phyloP scores from a whole-genome alignment of 2,113 vertebrate genomes.

The Tragulus kanchil region DNA sequence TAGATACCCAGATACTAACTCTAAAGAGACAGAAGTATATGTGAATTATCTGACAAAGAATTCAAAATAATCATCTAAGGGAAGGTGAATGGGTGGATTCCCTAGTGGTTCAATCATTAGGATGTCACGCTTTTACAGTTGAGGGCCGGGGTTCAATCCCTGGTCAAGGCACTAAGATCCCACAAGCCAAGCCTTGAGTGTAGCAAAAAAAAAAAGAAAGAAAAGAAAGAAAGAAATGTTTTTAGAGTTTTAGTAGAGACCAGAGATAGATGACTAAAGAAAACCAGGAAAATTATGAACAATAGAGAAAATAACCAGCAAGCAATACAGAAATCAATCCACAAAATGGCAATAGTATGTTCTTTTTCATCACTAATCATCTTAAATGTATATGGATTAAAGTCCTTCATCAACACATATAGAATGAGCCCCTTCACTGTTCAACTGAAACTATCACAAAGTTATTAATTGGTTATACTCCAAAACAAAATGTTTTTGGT shows the following conservation, averaged over 20 bases:
- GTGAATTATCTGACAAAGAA: neutral
- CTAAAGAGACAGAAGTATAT: neutral
- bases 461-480: too few relatives aligned
- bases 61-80: neutral
- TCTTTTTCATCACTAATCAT: neutral
- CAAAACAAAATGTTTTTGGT: too few relatives aligned
- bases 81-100: too few relatives aligned
- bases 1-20: neutral
- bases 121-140: too few relatives aligned
- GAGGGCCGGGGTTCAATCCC: too few relatives aligned
- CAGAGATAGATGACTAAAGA: neutral
- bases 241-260: neutral
- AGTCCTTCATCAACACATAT: neutral
- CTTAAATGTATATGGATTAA: neutral
- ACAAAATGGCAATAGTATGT: neutral
- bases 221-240: too few relatives aligned
- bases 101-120: too few relatives aligned
- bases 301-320: neutral
- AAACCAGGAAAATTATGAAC: neutral
- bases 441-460: too few relatives aligned
- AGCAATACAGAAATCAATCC: neutral
- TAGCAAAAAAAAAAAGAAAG: too few relatives aligned
- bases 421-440: too few relatives aligned
- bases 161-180: too few relatives aligned
- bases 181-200: too few relatives aligned